These are phyloP conservation scores for Neoascia interrupta DNA, from an alignment of 2,888 invertebrate species.

Conservation along the genomic window DNA sequence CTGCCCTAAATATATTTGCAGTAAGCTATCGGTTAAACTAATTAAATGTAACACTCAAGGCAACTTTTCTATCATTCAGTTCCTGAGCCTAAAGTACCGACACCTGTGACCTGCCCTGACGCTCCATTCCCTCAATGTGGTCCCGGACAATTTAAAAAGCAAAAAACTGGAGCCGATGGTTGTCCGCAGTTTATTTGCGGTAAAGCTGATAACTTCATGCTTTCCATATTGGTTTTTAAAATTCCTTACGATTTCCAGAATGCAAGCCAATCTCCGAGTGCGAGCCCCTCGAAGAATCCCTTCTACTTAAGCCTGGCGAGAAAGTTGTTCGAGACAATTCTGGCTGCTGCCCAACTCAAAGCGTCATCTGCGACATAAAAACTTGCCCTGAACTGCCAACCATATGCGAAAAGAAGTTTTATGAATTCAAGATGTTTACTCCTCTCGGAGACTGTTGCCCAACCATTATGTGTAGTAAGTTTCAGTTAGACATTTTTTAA, in stretches of 20 bases:
- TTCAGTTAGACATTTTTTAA: background rate
- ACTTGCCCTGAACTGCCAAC: conserved; percentile 83
- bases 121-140: conserved; percentile 86
- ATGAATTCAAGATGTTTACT: conserved; percentile 79
- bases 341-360: conserved; percentile 87
- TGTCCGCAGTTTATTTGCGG: conserved; percentile 88
- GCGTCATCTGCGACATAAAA: conserved; percentile 83
- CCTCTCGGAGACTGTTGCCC: conserved; percentile 84
- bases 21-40: background rate
- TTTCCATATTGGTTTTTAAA: conserved; percentile 52
- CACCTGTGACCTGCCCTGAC: conserved; percentile 82
- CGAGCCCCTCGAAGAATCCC: conserved; percentile 79
- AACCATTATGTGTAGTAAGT: conserved; percentile 83
- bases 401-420: conserved; percentile 80
- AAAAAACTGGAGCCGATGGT: conserved; percentile 83
- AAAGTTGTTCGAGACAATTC: conserved; percentile 81
- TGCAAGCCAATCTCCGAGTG: conserved; percentile 88
- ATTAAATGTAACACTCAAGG: background rate
- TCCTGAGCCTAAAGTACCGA: conserved; percentile 80
- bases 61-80: too few relatives aligned
- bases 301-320: conserved; percentile 84
- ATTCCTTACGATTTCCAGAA: conserved; percentile 80
- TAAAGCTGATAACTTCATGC: conserved; percentile 73
- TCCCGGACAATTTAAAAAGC: conserved; percentile 85
- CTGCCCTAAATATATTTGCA: conserved; percentile 86